Percentiles rank a stretch among this genome's conserved stretches.
Conservation (phyloP, 1,140 invertebrate species). For the Drosophila baimaii region DNA sequence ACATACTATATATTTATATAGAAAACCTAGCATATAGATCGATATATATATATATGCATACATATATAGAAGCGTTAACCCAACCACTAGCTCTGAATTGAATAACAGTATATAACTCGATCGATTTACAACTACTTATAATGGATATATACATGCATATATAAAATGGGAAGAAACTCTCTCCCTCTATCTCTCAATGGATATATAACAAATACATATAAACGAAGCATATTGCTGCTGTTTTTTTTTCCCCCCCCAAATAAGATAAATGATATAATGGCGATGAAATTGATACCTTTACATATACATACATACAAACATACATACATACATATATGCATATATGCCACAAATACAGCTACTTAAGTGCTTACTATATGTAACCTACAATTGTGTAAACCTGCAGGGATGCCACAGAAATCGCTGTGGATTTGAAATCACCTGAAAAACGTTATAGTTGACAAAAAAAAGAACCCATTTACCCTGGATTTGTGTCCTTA, state of each 20-base stretch:
- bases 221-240: constrained; percentile 38
- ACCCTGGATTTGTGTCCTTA: neutral
- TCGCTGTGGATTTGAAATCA: neutral
- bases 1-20: constrained; percentile 49
- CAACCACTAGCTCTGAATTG: constrained; percentile 49
- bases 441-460: neutral
- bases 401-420: constrained; percentile 1
- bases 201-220: constrained; percentile 26
- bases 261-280: constrained; percentile 17
- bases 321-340: neutral
- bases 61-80: constrained; percentile 36
- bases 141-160: constrained; percentile 32
- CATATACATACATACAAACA: constrained; percentile 21
- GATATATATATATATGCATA: constrained; percentile 12
- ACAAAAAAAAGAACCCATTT: neutral
- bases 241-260: constrained; percentile 24
- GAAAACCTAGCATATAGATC: constrained; percentile 40
- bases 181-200: neutral
- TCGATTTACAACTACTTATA: constrained; percentile 48
- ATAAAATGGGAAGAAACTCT: constrained; percentile 6
- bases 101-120: constrained; percentile 47
- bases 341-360: constrained; percentile 6
- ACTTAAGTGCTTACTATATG: constrained; percentile 35
- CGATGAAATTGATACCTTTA: constrained; percentile 33
- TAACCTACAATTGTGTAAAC: constrained; percentile 9